Evolutionary conservation across 2,113 vertebrate species (phyloP).

Genomic region (Antigone vipio): DNA sequence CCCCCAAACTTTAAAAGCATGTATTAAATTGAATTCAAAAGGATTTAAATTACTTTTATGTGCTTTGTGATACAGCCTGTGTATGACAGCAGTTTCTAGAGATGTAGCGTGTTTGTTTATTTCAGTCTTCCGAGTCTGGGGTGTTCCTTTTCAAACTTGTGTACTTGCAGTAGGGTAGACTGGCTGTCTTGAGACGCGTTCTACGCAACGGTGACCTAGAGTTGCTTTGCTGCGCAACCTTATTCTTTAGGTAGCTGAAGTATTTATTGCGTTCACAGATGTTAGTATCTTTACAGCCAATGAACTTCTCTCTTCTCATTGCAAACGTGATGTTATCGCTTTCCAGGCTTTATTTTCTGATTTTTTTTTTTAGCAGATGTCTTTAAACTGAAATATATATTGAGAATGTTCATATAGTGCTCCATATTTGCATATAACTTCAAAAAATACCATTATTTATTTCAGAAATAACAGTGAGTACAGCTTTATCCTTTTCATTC

Average conservation of each 20-base stretch:
- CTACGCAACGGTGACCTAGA: fast-evolving
- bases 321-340: neutral
- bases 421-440: neutral
- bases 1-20: neutral
- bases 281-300: neutral
- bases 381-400: neutral
- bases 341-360: neutral
- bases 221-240: neutral
- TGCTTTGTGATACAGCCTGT: neutral
- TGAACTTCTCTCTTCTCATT: neutral
- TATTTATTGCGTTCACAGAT: neutral
- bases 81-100: neutral
- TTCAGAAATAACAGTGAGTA: neutral
- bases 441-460: neutral
- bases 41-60: neutral
- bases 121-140: neutral
- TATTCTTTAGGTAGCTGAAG: neutral
- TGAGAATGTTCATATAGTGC: neutral
- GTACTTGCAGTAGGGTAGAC: neutral
- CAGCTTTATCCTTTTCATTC: neutral
- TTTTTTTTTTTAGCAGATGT: neutral
- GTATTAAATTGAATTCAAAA: neutral
- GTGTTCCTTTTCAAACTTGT: neutral
- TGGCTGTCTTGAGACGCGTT: neutral
- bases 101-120: neutral